Percentiles rank a stretch among this genome's conserved stretches.
phyloP scores from a whole-genome alignment of 1,140 invertebrate genomes.

The Helicoverpa zea region DNA sequence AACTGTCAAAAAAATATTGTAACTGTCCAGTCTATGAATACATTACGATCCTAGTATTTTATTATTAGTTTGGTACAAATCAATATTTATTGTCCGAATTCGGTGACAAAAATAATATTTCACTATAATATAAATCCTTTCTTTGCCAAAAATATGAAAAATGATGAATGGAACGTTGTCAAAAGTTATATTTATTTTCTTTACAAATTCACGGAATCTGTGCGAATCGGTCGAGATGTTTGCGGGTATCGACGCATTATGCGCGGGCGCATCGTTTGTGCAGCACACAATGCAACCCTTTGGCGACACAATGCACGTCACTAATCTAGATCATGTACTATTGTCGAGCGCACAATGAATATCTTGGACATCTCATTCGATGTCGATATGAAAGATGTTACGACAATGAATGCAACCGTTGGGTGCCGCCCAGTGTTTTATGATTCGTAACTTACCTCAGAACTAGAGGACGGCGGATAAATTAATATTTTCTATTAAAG shows the following conservation, averaged over 20 bases:
- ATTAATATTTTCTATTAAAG: slow-evolving; percentile 44
- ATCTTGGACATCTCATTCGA: slow-evolving; percentile 64
- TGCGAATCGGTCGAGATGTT: slow-evolving; percentile 39
- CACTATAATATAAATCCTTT: not conserved
- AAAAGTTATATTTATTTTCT: slow-evolving; percentile 69
- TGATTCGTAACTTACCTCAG: not conserved
- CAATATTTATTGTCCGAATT: slow-evolving; percentile 1
- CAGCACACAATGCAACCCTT: slow-evolving; percentile 69
- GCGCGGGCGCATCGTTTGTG: slow-evolving; percentile 54
- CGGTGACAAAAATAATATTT: slow-evolving; percentile 13
- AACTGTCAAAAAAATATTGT: too few species aligned
- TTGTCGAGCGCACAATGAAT: slow-evolving; percentile 66
- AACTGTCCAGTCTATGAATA: too few species aligned
- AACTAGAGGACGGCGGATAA: not conserved
- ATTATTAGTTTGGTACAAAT: not conserved
- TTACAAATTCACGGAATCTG: slow-evolving; percentile 66
- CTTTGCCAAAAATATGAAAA: slow-evolving; percentile 23
- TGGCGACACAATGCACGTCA: slow-evolving; percentile 70
- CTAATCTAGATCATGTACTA: slow-evolving; percentile 77
- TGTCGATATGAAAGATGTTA: slow-evolving; percentile 61
- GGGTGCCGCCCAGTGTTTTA: slow-evolving; percentile 8
- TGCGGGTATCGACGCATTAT: slow-evolving; percentile 59
- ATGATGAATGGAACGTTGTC: slow-evolving; percentile 55
- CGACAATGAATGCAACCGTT: slow-evolving; percentile 29
- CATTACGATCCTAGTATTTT: too few species aligned